These are phyloP conservation scores for Amphibalanus amphitrite DNA, from an alignment of 1,140 invertebrate species.

Conservation along the genomic window DNA sequence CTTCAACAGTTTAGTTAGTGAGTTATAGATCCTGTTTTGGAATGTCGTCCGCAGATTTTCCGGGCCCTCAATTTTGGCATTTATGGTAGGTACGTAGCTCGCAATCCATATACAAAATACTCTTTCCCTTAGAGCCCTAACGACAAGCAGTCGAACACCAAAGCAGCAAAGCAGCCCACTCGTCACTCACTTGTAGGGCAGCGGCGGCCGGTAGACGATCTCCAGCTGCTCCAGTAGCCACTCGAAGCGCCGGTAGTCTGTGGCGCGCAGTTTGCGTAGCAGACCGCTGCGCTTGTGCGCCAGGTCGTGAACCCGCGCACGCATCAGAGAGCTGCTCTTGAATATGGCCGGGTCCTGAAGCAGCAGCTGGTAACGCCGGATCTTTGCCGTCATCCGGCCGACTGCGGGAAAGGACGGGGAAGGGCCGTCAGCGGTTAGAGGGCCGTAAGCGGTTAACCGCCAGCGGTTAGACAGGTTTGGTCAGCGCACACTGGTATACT, in stretches of 20 bases:
- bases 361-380: background rate
- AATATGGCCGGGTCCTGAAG: background rate
- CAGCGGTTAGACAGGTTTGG: background rate
- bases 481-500: background rate
- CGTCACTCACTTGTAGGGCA: background rate
- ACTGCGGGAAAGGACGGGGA: background rate
- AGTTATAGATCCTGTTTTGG: no score
- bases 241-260: constrained; percentile 67
- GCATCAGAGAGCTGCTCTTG: background rate
- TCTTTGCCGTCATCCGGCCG: background rate
- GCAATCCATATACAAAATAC: no score
- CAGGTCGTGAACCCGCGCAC: constrained; percentile 39
- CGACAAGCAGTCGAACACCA: no score
- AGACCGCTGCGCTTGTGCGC: constrained; percentile 55
- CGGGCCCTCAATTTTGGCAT: no score
- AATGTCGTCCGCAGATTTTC: no score
- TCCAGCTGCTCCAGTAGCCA: constrained; percentile 63
- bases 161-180: no score
- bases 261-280: constrained; percentile 42
- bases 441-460: no score
- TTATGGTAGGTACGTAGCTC: no score
- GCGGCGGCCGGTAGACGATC: constrained; percentile 47
- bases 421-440: no score
- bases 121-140: no score
- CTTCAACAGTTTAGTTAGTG: no score